Conservation (phyloP, 2,113 vertebrate genomes). For the Alligator mississippiensis region DNA sequence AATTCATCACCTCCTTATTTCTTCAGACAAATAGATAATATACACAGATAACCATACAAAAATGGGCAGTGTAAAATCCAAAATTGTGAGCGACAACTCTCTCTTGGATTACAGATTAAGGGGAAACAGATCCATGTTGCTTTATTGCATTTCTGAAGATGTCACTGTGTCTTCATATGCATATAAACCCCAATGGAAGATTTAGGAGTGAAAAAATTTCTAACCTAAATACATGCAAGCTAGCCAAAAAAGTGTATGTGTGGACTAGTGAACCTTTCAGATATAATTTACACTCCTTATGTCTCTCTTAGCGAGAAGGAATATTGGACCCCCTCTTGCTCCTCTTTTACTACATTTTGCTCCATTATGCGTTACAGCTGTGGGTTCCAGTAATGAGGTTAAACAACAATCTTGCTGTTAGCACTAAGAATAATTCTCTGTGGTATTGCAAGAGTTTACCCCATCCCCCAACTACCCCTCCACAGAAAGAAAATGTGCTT, state of each 20-base stretch:
- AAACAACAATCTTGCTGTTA: slow-evolving; percentile 16
- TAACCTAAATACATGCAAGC: not conserved
- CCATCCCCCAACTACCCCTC: no score
- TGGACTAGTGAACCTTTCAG: not conserved
- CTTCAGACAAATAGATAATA: slow-evolving; percentile 16
- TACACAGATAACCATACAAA: not conserved
- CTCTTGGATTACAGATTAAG: not conserved
- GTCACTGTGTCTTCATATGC: not conserved
- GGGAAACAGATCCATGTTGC: not conserved
- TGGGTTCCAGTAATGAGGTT: slow-evolving; percentile 2
- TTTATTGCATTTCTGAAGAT: not conserved
- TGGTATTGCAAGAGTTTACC: not conserved
- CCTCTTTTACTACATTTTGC: slow-evolving; percentile 23
- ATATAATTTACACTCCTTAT: slow-evolving; percentile 8
- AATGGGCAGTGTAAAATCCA: not conserved
- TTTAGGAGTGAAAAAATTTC: not conserved
- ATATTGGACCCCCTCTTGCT: not conserved
- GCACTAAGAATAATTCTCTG: not conserved
- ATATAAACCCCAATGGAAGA: not conserved
- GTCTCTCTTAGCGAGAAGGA: not conserved
- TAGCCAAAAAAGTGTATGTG: not conserved
- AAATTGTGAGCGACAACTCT: not conserved
- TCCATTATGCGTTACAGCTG: not conserved
- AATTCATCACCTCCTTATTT: slow-evolving; percentile 77
- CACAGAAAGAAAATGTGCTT: not conserved